These are phyloP conservation scores for Rhodophaea formosa DNA, from an alignment of 2,888 invertebrate genomes.

Conservation along the genomic window DNA sequence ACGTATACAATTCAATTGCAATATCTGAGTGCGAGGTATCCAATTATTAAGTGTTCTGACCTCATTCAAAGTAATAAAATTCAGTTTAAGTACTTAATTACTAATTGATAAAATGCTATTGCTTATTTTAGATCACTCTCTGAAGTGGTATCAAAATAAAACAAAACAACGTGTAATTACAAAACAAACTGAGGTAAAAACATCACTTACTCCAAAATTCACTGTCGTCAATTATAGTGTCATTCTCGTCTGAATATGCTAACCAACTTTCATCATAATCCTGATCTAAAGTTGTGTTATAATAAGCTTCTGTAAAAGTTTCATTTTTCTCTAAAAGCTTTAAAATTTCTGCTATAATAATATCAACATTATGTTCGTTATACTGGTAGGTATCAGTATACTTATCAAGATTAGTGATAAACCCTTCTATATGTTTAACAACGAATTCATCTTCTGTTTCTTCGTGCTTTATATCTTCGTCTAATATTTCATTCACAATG, in stretches of 20 bases:
- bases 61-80: too few species aligned
- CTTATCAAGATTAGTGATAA: constrained; percentile 40
- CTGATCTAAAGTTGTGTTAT: constrained; percentile 16
- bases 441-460: constrained; percentile 34
- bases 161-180: background rate
- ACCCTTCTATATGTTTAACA: constrained; percentile 35
- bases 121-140: too few species aligned
- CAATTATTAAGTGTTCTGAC: too few species aligned
- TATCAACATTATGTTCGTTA: constrained; percentile 28
- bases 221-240: constrained; percentile 32
- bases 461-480: constrained; percentile 38
- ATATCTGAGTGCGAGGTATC: too few species aligned
- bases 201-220: constrained; percentile 44
- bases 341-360: constrained; percentile 36
- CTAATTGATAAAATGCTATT: too few species aligned
- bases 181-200: background rate
- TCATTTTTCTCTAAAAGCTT: constrained; percentile 27
- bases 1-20: too few species aligned
- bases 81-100: too few species aligned
- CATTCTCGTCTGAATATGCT: constrained; percentile 21
- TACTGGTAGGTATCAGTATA: constrained; percentile 37
- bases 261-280: constrained; percentile 7
- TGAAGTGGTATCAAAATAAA: too few species aligned
- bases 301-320: background rate
- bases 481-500: constrained; percentile 48